Percentiles rank a stretch among this genome's conserved stretches.
These are phyloP conservation scores for Heloderma charlesbogerti DNA, from an alignment of 2,113 vertebrate genomes.

Conservation along the genomic window DNA sequence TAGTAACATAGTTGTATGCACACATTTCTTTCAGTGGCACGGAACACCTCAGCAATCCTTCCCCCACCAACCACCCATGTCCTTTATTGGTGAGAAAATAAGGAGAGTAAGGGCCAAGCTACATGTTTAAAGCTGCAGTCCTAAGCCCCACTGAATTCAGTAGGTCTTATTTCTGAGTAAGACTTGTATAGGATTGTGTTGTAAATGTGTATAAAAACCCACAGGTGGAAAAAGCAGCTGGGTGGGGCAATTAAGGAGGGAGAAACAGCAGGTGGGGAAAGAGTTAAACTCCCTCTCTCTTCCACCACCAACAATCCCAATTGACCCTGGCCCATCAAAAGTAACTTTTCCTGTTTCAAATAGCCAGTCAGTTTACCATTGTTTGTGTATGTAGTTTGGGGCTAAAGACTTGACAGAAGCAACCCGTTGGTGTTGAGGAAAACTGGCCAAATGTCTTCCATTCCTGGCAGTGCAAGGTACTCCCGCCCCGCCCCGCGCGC, in stretches of 20 bases:
- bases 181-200: background rate
- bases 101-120: too few relatives aligned
- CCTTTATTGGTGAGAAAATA: too few relatives aligned
- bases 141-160: too few relatives aligned
- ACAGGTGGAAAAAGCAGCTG: background rate
- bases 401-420: background rate
- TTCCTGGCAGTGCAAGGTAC: too few relatives aligned
- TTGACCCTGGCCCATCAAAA: too few relatives aligned
- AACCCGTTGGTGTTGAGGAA: too few relatives aligned
- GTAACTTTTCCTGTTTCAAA: background rate
- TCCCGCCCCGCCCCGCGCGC: too few relatives aligned
- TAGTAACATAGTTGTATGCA: slow-evolving; percentile 4
- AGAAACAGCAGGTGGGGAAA: background rate
- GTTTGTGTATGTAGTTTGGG: background rate
- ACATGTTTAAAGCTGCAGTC: too few relatives aligned
- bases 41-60: too few relatives aligned
- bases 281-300: background rate
- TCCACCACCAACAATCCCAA: background rate
- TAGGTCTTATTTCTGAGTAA: too few relatives aligned
- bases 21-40: background rate
- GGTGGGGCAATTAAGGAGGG: background rate
- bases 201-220: background rate
- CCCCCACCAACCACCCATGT: too few relatives aligned
- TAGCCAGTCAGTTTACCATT: background rate
- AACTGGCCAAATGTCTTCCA: too few relatives aligned